Evolutionary conservation across 2,113 vertebrate species (phyloP), one percentile per base, ranked within the genome.

Genomic region (Plecotus auritus): DNA sequence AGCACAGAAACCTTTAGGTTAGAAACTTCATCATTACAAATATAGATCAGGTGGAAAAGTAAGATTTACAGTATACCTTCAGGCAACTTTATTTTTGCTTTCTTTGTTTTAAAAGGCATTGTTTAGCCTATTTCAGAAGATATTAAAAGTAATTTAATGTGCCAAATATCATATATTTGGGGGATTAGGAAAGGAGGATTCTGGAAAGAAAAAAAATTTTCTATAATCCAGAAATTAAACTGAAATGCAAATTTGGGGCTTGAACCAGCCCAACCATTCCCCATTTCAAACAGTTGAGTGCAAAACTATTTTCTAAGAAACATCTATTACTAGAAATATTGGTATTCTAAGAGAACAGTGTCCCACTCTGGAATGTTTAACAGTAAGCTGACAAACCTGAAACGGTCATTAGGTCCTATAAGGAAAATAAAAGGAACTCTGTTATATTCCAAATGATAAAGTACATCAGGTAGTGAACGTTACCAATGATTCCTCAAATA

Each of bases 271-370:
- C 76, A 70, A n/a, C 49, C 40, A 89, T 45, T 37, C 2, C 49
- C 47, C 37, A 45, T 28, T 89, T 92, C 85, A 88, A 93, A 93
- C 12, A 64, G 35, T 64, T 77, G 61, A 49, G 73, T 77, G 49
- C 13, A 95, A 93, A 97, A 49, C 54, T 69, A 28, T 87, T 96
- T 87, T 61, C 88, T 76, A 64, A 78, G 37, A 78, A 92, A 70
- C 13, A 17, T 86, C 8, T 78, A 67, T 69, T 77, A 30, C 26
- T 64, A 88, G 54, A 37, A 90, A 40, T 85, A 32, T 1, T 32
- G 32, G 30, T 67, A 12, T 66, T 88, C 81, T 80, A 80, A 80
- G 26, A 76, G 54, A 88, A 11, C n/a, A 74, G 7, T 18, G 30
- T 47, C 49, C 47, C 56, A 69, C 9, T 61, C 28, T 56, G 73